phyloP scores from a whole-genome alignment of 2,888 invertebrate species.

The Tolmerus cingulatus region DNA sequence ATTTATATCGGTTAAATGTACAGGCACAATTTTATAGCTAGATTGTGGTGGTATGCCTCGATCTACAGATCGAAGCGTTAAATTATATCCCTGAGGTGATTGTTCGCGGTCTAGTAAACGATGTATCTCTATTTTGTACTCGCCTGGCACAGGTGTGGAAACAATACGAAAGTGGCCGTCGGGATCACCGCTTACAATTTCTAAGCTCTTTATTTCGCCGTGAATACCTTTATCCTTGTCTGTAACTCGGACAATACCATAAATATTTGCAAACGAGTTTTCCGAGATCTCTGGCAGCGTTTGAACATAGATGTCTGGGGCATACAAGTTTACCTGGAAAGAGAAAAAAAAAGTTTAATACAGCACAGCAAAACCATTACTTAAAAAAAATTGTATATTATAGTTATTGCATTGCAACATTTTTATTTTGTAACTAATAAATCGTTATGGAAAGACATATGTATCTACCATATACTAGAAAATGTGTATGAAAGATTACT shows the following conservation, averaged over 20 bases:
- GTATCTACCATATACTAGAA: too few species aligned
- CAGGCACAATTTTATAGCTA: constrained; percentile 81
- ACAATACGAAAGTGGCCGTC: constrained; percentile 86
- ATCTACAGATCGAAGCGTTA: constrained; percentile 86
- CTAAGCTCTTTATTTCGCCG: constrained; percentile 81
- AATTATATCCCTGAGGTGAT: constrained; percentile 82
- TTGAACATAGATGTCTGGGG: constrained; percentile 84
- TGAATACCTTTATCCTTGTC: constrained; percentile 86
- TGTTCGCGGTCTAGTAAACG: constrained; percentile 80
- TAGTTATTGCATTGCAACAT: too few species aligned
- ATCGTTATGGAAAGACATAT: too few species aligned
- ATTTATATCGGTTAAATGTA: constrained; percentile 81
- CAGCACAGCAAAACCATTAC: not conserved
- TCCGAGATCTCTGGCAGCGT: constrained; percentile 83
- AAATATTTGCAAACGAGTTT: constrained; percentile 82
- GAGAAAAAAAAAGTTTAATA: not conserved
- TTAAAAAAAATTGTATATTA: not conserved
- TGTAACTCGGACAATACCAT: constrained; percentile 85
- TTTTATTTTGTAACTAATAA: too few species aligned
- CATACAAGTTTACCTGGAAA: constrained; percentile 80
- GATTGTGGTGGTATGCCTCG: constrained; percentile 80
- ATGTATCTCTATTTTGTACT: constrained; percentile 82
- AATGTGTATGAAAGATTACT: too few species aligned
- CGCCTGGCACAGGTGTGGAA: constrained; percentile 70
- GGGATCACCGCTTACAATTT: constrained; percentile 89